Base-by-base conservation (phyloP, 2,113 vertebrate species). In the Furnarius figulus region DNA sequence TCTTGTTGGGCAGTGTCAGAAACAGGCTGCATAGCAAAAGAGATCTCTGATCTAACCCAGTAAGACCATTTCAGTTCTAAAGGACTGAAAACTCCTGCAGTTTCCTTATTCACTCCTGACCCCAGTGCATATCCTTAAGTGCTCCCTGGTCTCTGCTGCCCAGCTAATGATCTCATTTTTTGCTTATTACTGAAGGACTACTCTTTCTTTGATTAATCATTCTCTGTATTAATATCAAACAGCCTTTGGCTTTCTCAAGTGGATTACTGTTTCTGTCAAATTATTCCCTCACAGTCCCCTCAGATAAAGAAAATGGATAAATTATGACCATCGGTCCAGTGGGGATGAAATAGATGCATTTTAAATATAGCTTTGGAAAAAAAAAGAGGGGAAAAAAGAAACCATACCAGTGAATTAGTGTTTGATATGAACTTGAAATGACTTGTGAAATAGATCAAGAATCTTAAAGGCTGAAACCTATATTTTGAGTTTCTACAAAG, bases 281-380 rank as follows among this genome's bases (percentile, higher is more conserved):
- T 97, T 95, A 96, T 92, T 89, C 76, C 86, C 73, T 89, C 84
- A 37, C 66, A 61, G 85, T 74, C 35, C 21, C 88, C 91, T 95
- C 95, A 97, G 95, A 98, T 93, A 98, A 97, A 97, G 96, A 97
- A 97, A 97, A 97, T 83, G 95, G 96, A 97, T 97, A 98, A 97
- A 97, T 92, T 91, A 98, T 95, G 93, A 92, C 87, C 77, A 85
- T 86, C 89, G 95, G 74, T 95, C 63, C 92, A 94, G 83, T 70
- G 82, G 83, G 91, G 96, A 90, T 90, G 76, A 89, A 97, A 96
- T 70, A 73, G 65, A 96, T 80, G 66, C 21, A 76, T 93, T 96
- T 95, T 95, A 98, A 97, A 97, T 96, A 96, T 49, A 87, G 87
- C 83, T 95, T 95, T 66, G 74, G 37, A 0, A 25, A 52, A 72